Evolutionary conservation across 1,140 invertebrate genomes (phyloP), one percentile per base, ranked within the genome.

Genomic region (Carcinoscorpius rotundicauda): DNA sequence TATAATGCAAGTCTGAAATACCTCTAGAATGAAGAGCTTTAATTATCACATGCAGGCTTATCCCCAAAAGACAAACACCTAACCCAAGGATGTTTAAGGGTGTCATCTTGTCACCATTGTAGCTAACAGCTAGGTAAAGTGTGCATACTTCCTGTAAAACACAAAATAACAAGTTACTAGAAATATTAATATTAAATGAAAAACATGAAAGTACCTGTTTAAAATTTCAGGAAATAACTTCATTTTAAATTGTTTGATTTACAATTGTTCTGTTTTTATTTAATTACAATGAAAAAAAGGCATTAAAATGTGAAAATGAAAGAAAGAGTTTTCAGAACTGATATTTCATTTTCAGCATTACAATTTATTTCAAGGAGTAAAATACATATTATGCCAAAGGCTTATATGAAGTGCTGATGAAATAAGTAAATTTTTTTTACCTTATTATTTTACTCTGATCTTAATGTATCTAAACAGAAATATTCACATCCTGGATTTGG

Each of bases 61-160:
- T 97, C 62, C 96, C 96, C 60, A 85, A 78, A 66, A 98, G 78
- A 75, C 95, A 98, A 8, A 97, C 78, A 6, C 88, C 75, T 53
- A 99, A 77, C 3, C 96, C 96, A 49, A 91, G 77, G 29, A 87
- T 82, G 78, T 98, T 98, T 3, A 97, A 78, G 3, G 79, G 73
- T 66, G 84, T 91, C 72, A 98, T 83, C 70, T 84, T 78, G 76
- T 98, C 94, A 10, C 90, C 88, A 73, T 90, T 91, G 64, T 87
- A 83, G 70, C 86, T 81, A 65, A 92, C 86, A 9, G 94, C 95
- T 71, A 98, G 76, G 6, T 86, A 82, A 66, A 98, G 77, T 67
- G 91, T 93, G 72, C 86, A 87, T 70, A 97, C 85, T 83, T 98
- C 94, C 91, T 94, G 76, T 60, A 84, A 82, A 68, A 78, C 75